These are phyloP conservation scores for Cantharis flavilabris DNA, from an alignment of 2,888 invertebrate species.

Conservation along the genomic window DNA sequence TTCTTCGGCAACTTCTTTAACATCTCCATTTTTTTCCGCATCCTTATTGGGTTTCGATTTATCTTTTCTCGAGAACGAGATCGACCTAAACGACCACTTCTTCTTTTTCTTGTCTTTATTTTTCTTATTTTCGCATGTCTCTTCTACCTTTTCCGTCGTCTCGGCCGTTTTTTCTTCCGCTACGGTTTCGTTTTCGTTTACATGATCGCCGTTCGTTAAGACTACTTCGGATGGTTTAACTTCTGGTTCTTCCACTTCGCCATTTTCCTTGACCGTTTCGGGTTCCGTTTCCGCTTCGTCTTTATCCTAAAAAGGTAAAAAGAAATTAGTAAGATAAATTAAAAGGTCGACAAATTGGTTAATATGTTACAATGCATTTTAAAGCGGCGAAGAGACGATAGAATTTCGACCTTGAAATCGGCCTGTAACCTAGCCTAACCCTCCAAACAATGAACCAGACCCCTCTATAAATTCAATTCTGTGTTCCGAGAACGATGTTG, in stretches of 20 bases:
- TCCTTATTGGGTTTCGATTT: constrained; percentile 81
- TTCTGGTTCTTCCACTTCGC: constrained; percentile 48
- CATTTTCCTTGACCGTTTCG: constrained; percentile 49
- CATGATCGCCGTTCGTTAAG: constrained; percentile 50
- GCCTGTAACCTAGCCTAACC: constrained; percentile 44
- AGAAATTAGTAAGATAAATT: not conserved
- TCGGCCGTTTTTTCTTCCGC: constrained; percentile 44
- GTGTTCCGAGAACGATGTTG: constrained; percentile 9
- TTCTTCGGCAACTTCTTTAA: constrained; percentile 67
- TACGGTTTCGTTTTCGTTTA: constrained; percentile 50
- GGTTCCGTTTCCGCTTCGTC: constrained; percentile 48
- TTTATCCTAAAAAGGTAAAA: constrained; percentile 47
- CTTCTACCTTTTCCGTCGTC: constrained; percentile 38
- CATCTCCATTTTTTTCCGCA: constrained; percentile 62
- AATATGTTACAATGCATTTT: not conserved
- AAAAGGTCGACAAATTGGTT: not conserved
- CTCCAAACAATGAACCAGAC: constrained; percentile 29
- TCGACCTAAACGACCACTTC: constrained; percentile 88
- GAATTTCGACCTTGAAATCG: constrained; percentile 39
- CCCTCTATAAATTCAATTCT: constrained; percentile 24
- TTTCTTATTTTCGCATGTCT: constrained; percentile 47
- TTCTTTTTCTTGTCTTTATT: constrained; percentile 68
- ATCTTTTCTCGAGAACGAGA: constrained; percentile 86
- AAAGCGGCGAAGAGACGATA: not conserved
- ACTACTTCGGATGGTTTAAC: constrained; percentile 48